Percentiles rank a stretch among this genome's conserved stretches.
Evolutionary conservation across 2,888 invertebrate species (phyloP).

Genomic region (Bugulina stolonifera): DNA sequence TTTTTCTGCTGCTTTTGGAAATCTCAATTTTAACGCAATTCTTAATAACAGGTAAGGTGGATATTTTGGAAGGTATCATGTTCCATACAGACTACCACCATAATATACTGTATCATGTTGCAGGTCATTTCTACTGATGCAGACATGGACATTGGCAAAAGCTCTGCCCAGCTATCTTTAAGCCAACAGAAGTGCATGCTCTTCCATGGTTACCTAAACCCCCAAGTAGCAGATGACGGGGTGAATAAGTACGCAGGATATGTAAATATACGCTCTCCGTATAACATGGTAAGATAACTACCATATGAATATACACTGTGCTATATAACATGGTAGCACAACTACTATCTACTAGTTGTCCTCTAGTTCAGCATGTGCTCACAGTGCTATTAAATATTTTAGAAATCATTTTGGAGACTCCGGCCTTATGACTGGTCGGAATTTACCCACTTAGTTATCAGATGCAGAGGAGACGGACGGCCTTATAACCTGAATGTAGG

Average conservation of each 20-base stretch:
- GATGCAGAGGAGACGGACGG: conserved; percentile 88
- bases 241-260: conserved; percentile 71
- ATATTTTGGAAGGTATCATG: no score
- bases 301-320: neutral
- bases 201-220: conserved; percentile 50
- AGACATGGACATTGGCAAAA: conserved; percentile 74
- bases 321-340: neutral
- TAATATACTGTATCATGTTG: neutral
- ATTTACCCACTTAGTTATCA: conserved; percentile 71
- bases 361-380: no score
- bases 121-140: conserved; percentile 66
- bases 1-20: no score
- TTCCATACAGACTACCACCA: no score
- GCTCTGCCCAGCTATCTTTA: conserved; percentile 63
- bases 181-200: conserved; percentile 59
- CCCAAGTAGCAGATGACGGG: conserved; percentile 74
- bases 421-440: conserved; percentile 67
- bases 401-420: conserved; percentile 76
- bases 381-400: no score
- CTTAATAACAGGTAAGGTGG: no score
- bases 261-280: conserved; percentile 68
- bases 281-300: conserved; percentile 48
- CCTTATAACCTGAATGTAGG: conserved; percentile 69
- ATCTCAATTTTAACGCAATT: no score
- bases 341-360: no score